phyloP scores from a whole-genome alignment of 2,113 vertebrate genomes.

The Rhabdornis inornatus region DNA sequence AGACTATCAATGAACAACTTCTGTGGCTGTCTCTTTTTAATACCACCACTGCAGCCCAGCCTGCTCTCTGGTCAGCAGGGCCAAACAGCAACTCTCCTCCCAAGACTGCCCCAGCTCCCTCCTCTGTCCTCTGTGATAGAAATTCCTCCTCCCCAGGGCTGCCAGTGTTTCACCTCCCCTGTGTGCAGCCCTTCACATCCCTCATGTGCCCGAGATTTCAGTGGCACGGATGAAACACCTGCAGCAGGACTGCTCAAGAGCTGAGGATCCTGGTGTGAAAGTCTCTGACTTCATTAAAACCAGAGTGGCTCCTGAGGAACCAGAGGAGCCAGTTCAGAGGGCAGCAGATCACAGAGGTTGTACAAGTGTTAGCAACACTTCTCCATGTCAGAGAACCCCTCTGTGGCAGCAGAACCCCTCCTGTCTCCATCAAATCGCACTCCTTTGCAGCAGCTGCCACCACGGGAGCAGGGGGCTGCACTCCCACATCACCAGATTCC shows the following conservation, averaged over 20 bases:
- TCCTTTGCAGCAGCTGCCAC: not conserved
- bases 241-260: not conserved
- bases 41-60: not conserved
- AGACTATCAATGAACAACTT: not conserved
- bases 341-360: not conserved
- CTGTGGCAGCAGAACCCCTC: not conserved
- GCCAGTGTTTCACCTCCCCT: not conserved
- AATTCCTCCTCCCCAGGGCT: not conserved
- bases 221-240: not conserved
- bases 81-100: not conserved
- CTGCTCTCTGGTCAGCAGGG: not conserved
- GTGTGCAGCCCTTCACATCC: not conserved
- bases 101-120: not conserved
- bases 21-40: not conserved
- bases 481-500: accelerated
- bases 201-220: accelerated
- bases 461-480: not conserved
- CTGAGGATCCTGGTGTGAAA: not conserved
- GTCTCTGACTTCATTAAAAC: not conserved
- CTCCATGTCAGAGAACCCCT: not conserved
- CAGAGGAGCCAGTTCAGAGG: not conserved
- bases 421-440: not conserved
- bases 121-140: not conserved
- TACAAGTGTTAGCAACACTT: not conserved
- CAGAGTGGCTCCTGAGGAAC: not conserved